These are phyloP conservation scores for Setophaga coronata DNA, from an alignment of 2,113 vertebrate species.

Conservation along the genomic window DNA sequence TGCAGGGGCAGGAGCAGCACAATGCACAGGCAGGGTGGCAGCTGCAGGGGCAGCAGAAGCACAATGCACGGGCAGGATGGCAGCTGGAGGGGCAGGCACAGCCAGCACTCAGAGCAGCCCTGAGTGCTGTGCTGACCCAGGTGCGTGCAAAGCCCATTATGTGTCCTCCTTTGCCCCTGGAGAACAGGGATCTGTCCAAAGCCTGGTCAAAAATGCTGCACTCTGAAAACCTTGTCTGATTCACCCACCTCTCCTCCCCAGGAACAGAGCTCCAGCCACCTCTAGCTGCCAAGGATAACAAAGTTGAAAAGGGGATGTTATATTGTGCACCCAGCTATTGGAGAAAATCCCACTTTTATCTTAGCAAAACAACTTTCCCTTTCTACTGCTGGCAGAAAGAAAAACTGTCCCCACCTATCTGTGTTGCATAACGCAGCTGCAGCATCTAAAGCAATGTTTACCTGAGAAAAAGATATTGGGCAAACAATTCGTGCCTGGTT, in stretches of 20 bases:
- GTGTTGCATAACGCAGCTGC: not conserved
- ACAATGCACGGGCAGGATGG: not conserved
- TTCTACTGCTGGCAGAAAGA: not conserved
- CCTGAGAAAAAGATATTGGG: not conserved
- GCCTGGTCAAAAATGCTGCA: not conserved
- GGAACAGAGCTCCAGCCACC: not conserved
- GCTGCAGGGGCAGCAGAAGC: not conserved
- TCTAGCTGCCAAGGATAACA: not conserved
- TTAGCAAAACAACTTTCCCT: not conserved
- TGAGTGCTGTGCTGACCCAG: rapidly evolving
- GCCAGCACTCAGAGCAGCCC: not conserved
- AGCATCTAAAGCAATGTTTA: not conserved
- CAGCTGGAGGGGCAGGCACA: not conserved
- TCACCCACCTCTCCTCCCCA: not conserved
- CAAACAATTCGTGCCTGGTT: not conserved
- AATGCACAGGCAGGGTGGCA: too few species aligned
- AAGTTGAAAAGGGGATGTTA: not conserved
- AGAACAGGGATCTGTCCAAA: not conserved
- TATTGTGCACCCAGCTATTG: not conserved
- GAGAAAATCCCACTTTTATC: not conserved
- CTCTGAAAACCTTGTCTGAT: not conserved
- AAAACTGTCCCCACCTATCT: not conserved
- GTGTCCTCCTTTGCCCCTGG: not conserved
- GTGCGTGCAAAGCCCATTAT: not conserved
- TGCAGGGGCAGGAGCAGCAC: not conserved